phyloP scores from a whole-genome alignment of 2,113 vertebrate genomes.

The Lagopus leucura region DNA sequence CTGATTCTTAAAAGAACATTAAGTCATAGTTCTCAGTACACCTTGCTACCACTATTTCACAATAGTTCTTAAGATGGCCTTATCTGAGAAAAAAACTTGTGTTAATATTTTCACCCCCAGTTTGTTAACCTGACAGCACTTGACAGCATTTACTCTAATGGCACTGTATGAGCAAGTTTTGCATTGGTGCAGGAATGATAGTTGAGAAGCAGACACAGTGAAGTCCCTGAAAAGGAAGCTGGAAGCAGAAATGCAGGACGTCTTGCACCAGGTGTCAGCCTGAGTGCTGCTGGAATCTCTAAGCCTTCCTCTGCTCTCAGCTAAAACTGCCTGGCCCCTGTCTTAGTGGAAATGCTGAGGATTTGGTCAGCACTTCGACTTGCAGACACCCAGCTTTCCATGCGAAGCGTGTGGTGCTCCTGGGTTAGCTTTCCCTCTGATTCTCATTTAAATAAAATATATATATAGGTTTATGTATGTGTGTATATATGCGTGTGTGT shows the following conservation, averaged over 20 bases:
- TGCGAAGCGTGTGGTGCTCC: neutral
- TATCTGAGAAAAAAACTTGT: neutral
- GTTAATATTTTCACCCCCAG: neutral
- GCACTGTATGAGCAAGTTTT: neutral
- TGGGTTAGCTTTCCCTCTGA: neutral
- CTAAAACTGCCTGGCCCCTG: neutral
- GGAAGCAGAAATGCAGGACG: neutral
- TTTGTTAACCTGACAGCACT: neutral
- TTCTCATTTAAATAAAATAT: neutral
- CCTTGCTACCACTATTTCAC: neutral
- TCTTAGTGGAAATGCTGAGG: neutral
- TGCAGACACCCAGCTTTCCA: neutral
- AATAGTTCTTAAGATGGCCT: neutral
- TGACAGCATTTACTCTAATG: neutral
- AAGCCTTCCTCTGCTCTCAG: neutral
- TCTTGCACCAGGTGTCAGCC: neutral
- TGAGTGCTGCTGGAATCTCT: neutral
- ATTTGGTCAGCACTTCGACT: neutral
- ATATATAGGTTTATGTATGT: too few species aligned
- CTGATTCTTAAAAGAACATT: neutral
- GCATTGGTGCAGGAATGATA: neutral
- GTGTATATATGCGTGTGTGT: too few species aligned
- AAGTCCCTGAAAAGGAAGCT: neutral
- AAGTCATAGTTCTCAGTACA: neutral
- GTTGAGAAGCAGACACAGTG: accelerated